Percentiles rank a stretch among this genome's conserved stretches.
Evolutionary conservation across 2,113 vertebrate species (phyloP).

Genomic region (Cynocephalus volans): DNA sequence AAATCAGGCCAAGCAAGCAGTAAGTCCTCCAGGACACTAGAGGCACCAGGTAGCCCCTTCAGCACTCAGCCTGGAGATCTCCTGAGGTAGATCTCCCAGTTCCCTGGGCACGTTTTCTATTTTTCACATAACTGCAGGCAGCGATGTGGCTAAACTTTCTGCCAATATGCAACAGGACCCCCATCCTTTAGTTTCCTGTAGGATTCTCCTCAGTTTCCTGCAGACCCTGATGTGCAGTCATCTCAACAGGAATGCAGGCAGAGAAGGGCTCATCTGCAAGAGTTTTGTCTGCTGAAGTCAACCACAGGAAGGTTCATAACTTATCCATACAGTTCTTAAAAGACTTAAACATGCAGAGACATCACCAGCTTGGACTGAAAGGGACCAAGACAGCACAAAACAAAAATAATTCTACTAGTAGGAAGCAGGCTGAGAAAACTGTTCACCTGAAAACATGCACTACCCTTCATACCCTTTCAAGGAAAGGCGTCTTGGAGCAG

Average conservation of each 20-base stretch:
- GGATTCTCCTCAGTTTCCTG: background rate
- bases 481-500: no score
- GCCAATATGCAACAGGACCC: background rate
- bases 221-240: background rate
- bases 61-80: background rate
- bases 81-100: background rate
- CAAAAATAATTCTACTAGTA: background rate
- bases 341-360: background rate
- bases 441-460: background rate
- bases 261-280: background rate
- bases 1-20: accelerated
- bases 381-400: background rate
- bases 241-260: background rate
- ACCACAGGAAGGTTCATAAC: background rate
- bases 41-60: background rate
- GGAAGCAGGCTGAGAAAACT: background rate
- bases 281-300: background rate
- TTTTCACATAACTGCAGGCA: background rate
- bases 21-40: background rate
- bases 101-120: background rate
- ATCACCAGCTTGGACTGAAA: background rate
- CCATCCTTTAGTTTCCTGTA: background rate
- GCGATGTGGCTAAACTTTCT: background rate
- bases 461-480: no score
- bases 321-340: background rate